Conservation (phyloP, 2,888 invertebrate species). For the Venustoraphidia nigricollis region DNA sequence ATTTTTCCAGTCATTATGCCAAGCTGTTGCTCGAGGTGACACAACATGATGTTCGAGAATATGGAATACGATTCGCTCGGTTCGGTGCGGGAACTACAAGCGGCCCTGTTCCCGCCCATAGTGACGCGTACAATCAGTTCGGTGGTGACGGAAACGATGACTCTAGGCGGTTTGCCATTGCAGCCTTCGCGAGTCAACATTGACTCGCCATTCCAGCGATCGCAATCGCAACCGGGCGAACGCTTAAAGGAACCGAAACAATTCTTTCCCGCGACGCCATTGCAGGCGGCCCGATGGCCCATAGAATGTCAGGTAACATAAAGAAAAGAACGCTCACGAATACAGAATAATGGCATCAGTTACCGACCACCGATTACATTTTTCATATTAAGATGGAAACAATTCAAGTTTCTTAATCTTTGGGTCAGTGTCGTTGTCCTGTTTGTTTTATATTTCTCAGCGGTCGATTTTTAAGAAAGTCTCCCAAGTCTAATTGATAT, state of each 20-base stretch:
- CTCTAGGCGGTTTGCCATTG: background rate
- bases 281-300: constrained; percentile 75
- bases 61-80: constrained; percentile 20
- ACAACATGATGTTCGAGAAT: background rate
- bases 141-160: background rate
- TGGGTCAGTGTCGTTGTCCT: too few species aligned
- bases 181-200: constrained; percentile 19
- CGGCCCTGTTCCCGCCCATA: constrained; percentile 42
- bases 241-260: constrained; percentile 54
- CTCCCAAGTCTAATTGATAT: too few species aligned
- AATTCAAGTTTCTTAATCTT: too few species aligned
- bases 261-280: constrained; percentile 39
- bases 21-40: too few species aligned
- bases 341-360: background rate
- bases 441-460: too few species aligned
- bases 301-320: constrained; percentile 65
- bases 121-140: constrained; percentile 15
- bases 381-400: too few species aligned
- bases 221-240: constrained; percentile 30
- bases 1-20: too few species aligned
- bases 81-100: constrained; percentile 48
- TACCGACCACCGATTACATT: too few species aligned
- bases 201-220: background rate
- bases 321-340: too few species aligned
- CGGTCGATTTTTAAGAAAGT: too few species aligned